These are phyloP conservation scores for Eulimnadia texana DNA, from an alignment of 1,140 invertebrate species.

Conservation along the genomic window DNA sequence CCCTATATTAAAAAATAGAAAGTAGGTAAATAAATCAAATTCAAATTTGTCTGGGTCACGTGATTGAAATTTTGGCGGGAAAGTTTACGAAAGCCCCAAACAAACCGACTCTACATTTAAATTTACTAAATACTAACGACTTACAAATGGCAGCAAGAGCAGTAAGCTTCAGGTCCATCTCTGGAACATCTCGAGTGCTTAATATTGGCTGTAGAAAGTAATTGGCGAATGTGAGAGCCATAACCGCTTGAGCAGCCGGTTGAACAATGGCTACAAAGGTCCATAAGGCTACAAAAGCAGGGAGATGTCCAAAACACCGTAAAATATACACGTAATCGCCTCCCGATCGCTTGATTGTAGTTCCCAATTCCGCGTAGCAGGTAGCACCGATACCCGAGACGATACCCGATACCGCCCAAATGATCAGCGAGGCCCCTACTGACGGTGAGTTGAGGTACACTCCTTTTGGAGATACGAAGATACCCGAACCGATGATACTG, in stretches of 20 bases:
- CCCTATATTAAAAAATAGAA: conserved; percentile 35
- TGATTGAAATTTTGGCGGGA: neutral
- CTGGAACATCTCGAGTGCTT: conserved; percentile 18
- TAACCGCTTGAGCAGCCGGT: conserved; percentile 65
- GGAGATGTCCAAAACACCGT: conserved; percentile 69
- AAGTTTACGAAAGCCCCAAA: neutral
- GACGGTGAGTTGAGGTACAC: conserved; percentile 44
- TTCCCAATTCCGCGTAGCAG: conserved; percentile 74
- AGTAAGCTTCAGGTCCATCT: conserved; percentile 22
- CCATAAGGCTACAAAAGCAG: conserved; percentile 77
- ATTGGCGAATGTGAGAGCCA: conserved; percentile 63
- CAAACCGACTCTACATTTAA: too few species aligned
- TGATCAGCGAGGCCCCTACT: conserved; percentile 38
- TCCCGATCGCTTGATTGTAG: conserved; percentile 64
- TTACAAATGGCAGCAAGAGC: conserved; percentile 24
- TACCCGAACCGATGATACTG: conserved; percentile 23
- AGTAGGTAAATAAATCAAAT: too few species aligned
- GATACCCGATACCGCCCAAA: conserved; percentile 56
- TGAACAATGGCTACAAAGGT: conserved; percentile 69
- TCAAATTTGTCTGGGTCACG: neutral
- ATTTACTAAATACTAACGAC: too few species aligned
- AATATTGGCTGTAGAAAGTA: conserved; percentile 46
- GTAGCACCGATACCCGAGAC: conserved; percentile 59
- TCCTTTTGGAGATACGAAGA: conserved; percentile 60
- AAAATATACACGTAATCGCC: conserved; percentile 80